Evolutionary conservation across 2,888 invertebrate genomes (phyloP).

Genomic region (Thymelicus acteon): DNA sequence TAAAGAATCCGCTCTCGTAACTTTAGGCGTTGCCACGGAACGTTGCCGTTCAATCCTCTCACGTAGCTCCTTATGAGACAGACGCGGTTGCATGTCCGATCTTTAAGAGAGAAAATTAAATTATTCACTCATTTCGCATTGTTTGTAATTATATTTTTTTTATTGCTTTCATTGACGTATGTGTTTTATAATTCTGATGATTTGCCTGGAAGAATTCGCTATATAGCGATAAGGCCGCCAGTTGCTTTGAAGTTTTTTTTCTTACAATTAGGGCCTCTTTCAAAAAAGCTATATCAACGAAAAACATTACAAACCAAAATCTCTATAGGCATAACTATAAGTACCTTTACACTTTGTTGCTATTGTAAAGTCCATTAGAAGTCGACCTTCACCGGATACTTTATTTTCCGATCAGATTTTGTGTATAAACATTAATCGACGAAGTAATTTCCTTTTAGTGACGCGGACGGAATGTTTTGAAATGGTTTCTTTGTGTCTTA

Average conservation of each 20-base stretch:
- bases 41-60: conserved; percentile 89
- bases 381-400: background rate
- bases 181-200: no score
- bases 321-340: background rate
- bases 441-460: conserved; percentile 14
- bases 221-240: no score
- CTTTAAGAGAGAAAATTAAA: conserved; percentile 49
- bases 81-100: conserved; percentile 68
- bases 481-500: conserved; percentile 5
- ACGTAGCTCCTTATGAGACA: conserved; percentile 80
- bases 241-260: no score
- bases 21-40: conserved; percentile 85
- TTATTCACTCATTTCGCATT: background rate
- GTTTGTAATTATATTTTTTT: no score
- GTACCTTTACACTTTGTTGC: background rate
- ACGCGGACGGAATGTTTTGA: background rate
- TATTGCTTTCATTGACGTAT: no score
- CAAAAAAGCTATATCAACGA: no score
- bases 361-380: background rate
- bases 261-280: no score
- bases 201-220: no score
- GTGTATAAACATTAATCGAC: conserved; percentile 11
- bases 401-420: conserved; percentile 3
- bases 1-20: conserved; percentile 83
- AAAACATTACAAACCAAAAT: background rate